Evolutionary conservation across 2,888 invertebrate species (phyloP), one percentile per base, ranked within the genome.

Genomic region (Mesoligia furuncula): DNA sequence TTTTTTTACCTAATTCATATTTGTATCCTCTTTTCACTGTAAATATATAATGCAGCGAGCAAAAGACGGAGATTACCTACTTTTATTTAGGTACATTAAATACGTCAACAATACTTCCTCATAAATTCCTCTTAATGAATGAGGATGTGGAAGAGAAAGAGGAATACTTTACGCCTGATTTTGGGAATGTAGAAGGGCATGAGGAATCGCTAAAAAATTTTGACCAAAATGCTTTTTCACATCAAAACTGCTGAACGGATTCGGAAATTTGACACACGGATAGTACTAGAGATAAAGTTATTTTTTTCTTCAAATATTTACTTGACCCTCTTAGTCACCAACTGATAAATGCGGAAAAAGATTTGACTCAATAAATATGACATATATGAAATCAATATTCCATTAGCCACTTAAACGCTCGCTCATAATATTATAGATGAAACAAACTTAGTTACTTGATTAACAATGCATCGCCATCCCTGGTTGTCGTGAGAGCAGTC

Each of bases 401-500:
- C 13, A 78, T 24, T 78, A 5, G 2, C 24, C 36, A 24, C 24
- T 36, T 24, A 15, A 42, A 15, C 31, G n/a, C n/a, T 39, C 2
- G 17, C 51, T 45, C 24, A 51, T 36, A 73, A 51, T 57, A 24
- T 9, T n/a, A 57, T 51, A 61, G 31, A 8, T 51, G 39, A 27
- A 51, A 42, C 31, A 48, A 59, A 62, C n/a, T 57, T 31, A 57
- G n/a, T 36, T 11, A 17, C 31, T 39, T 39, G 31, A 62, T 77
- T 62, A 57, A 31, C 13, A 31, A 78, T 83, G 51, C 66, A 67
- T 66, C 45, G 20, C 59, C 77, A 77, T 31, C 8, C 66, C 24
- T 36, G 5, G 42, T 13, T n/a, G 59, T 57, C 83, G 77, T 79
- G 82, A 76, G 51, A 76, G 42, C 9, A 20, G 57, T 57, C 82